Base-by-base conservation (phyloP, 2,797 vertebrate species). In the Schizothorax lantsangensis region DNA sequence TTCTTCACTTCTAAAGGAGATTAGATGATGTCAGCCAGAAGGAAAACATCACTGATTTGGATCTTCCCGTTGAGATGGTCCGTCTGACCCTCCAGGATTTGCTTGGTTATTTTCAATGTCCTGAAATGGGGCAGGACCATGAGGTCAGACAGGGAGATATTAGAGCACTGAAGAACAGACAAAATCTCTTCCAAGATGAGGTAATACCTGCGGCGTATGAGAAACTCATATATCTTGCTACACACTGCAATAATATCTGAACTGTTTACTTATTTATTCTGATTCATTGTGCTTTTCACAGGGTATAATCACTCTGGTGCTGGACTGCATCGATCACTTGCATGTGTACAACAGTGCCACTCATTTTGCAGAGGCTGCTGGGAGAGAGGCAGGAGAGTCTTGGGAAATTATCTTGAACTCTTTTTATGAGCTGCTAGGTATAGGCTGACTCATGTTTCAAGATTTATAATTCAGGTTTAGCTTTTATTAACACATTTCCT, bases 141-240 rank as follows among this genome's bases (percentile, higher is more conserved):
- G 96, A 98, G 90, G 95, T 94, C 49, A 96, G 95, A 86, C 97
- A 98, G 92, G 97, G 96, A 91, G 93, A 93, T 68, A 92, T 96
- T 81, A 89, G 93, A 49, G 94, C 94, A 1, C 92, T 98, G 64
- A 98, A 96, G 93, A 99, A 97, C 89, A 95, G 97, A 17, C 98
- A 99, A 93, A 97, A 97, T 81, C 97, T 99, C 95, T 99, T 99
- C 93, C 97, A 98, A 91, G 96, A 99, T 93, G 98, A 99, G 97
- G 98, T 98, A 94, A 81, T 54, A 33, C 26, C 49, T 64, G 5
- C 19, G 26, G 40, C 23, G 75, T 43, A 57, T 14, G 75, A 38
- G 23, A 54, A 64, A 57, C n/a, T 36, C 14, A 59, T 23, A 69
- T 19, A 38, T 43, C 1, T 52, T 54, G 14, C 10, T 33, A 33